A percentile compares a stretch with the other conserved stretches of the same genome.
Evolutionary conservation across 2,113 vertebrate genomes (phyloP).

Genomic region (Pseudorectes ferrugineus): DNA sequence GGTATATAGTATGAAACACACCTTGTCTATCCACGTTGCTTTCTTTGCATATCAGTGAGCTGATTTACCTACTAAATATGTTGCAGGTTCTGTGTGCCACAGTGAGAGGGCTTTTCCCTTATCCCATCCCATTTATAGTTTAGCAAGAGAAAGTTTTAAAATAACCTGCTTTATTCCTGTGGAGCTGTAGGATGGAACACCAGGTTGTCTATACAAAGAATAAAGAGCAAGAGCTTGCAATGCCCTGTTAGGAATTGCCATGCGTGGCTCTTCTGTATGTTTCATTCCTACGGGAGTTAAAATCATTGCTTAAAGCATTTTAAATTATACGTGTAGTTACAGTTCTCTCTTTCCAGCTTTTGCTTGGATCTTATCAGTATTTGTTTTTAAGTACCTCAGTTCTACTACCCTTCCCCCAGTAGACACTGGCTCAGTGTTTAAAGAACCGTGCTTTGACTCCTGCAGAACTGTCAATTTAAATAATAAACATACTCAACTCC

Average conservation of each 20-base stretch:
- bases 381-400: not conserved
- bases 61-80: not conserved
- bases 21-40: not conserved
- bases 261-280: not conserved
- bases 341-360: not conserved
- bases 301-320: slow-evolving; percentile 4
- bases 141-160: slow-evolving; percentile 50
- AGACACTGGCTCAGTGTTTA: not conserved
- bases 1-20: too few relatives aligned
- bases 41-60: not conserved
- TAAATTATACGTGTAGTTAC: slow-evolving; percentile 11
- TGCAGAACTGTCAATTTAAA: not conserved
- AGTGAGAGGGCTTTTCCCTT: not conserved
- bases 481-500: not conserved
- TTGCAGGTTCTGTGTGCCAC: not conserved
- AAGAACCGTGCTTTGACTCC: not conserved
- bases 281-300: not conserved
- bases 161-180: not conserved
- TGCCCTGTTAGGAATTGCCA: not conserved
- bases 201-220: not conserved
- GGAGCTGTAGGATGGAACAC: not conserved
- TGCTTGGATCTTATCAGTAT: not conserved
- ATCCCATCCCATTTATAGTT: not conserved
- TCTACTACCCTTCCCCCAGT: not conserved
- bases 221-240: not conserved